phyloP scores from a whole-genome alignment of 2,113 vertebrate genomes.

The Oplegnathus fasciatus region DNA sequence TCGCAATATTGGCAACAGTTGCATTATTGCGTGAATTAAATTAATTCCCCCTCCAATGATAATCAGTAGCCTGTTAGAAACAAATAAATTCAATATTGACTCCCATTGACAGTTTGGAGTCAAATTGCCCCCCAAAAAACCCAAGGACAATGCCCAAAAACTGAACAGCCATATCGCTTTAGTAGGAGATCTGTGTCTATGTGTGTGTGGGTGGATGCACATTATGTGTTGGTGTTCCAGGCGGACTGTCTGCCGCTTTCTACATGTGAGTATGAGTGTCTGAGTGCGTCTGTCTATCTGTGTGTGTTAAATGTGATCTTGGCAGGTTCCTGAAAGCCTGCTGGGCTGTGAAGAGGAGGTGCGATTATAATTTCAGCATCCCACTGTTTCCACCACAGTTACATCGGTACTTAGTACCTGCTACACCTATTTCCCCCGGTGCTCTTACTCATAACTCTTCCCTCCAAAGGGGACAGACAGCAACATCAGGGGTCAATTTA shows the following conservation, averaged over 20 bases:
- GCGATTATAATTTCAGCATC: slow-evolving; percentile 75
- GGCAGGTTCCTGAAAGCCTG: slow-evolving; percentile 65
- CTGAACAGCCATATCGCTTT: slow-evolving; percentile 4
- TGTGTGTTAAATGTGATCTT: slow-evolving; percentile 68
- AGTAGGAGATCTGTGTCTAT: neutral
- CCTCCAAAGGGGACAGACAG: slow-evolving; percentile 33
- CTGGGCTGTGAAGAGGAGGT: slow-evolving; percentile 73
- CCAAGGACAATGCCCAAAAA: slow-evolving; percentile 6
- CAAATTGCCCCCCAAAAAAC: neutral
- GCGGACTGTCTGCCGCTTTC: slow-evolving; percentile 40
- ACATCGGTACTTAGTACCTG: slow-evolving; percentile 63
- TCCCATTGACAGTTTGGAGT: slow-evolving; percentile 11
- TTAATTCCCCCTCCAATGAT: neutral
- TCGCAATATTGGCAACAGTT: slow-evolving; percentile 38
- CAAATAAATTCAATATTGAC: slow-evolving; percentile 3
- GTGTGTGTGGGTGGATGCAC: slow-evolving; percentile 9
- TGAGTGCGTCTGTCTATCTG: slow-evolving; percentile 32
- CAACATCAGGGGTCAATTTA: slow-evolving; percentile 50
- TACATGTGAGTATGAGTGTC: slow-evolving; percentile 33
- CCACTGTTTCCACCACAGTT: slow-evolving; percentile 65
- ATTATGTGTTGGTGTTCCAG: slow-evolving; percentile 21
- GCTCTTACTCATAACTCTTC: slow-evolving; percentile 61
- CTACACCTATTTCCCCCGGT: slow-evolving; percentile 58
- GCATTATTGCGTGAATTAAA: slow-evolving; percentile 18
- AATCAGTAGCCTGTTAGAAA: neutral